These are phyloP conservation scores for Hyla sarda DNA, from an alignment of 2,113 vertebrate species.

Conservation along the genomic window DNA sequence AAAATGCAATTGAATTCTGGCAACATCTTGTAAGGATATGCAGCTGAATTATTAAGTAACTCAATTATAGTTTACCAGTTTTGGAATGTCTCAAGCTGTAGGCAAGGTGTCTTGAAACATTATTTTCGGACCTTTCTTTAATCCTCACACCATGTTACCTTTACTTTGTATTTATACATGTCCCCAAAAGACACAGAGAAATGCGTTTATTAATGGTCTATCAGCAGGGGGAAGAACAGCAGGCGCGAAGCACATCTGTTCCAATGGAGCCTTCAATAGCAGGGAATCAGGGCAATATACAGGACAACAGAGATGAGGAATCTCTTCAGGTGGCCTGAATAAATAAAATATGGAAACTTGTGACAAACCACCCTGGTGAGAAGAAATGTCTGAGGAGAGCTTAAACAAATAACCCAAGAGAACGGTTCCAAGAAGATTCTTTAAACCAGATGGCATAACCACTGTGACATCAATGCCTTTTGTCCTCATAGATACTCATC, in stretches of 20 bases:
- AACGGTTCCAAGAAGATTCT: background rate
- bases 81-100: background rate
- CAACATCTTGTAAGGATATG: background rate
- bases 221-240: slow-evolving; percentile 16
- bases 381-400: slow-evolving; percentile 25
- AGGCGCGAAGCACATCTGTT: slow-evolving; percentile 40
- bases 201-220: slow-evolving; percentile 14
- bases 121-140: background rate
- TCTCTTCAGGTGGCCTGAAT: slow-evolving; percentile 25
- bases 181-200: background rate
- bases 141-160: background rate
- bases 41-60: background rate
- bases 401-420: slow-evolving; percentile 16
- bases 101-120: background rate
- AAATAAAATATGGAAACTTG: slow-evolving; percentile 21
- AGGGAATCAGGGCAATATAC: slow-evolving; percentile 24
- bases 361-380: slow-evolving; percentile 24
- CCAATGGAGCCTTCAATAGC: slow-evolving; percentile 12
- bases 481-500: background rate
- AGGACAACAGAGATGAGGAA: slow-evolving; percentile 32
- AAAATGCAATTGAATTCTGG: too few relatives aligned
- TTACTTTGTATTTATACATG: slow-evolving; percentile 10
- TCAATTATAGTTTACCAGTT: background rate
- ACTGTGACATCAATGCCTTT: background rate
- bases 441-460: slow-evolving; percentile 27